These are phyloP conservation scores for Notolabrus celidotus DNA, from an alignment of 2,797 vertebrate genomes.

Conservation along the genomic window DNA sequence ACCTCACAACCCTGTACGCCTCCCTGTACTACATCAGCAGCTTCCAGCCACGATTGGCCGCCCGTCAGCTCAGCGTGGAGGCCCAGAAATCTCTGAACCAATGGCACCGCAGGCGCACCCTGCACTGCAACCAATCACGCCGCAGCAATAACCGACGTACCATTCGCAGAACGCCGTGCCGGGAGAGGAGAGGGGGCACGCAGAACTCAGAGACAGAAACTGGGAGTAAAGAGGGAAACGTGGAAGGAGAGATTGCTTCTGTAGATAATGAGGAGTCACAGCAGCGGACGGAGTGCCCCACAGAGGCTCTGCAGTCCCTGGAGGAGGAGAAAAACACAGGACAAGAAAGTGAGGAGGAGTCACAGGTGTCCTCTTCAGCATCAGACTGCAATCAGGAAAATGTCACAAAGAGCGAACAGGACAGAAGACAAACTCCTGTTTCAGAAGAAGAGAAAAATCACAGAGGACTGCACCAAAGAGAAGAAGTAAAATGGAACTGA, in stretches of 20 bases:
- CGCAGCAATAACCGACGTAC: conserved; percentile 68
- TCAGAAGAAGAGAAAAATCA: conserved; percentile 14
- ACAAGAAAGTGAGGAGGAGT: not conserved
- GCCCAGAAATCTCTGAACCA: conserved; percentile 89
- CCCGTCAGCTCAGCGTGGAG: conserved; percentile 87
- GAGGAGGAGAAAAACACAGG: conserved; percentile 34
- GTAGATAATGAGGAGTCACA: not conserved
- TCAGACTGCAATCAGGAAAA: conserved; percentile 18
- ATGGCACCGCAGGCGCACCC: conserved; percentile 91
- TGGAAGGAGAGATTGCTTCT: not conserved
- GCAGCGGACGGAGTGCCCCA: conserved; percentile 19
- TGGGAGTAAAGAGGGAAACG: conserved; percentile 17
- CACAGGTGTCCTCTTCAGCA: not conserved
- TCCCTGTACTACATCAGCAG: conserved; percentile 91
- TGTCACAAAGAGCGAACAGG: not conserved
- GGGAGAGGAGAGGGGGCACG: not conserved
- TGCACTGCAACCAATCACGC: conserved; percentile 82
- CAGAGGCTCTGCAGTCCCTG: conserved; percentile 27
- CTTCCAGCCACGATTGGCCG: conserved; percentile 81
- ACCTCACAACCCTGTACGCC: conserved; percentile 92
- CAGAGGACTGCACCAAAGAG: not conserved
- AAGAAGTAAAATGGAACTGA: not conserved
- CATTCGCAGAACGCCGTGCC: conserved; percentile 62
- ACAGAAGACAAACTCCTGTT: not conserved
- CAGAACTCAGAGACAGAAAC: conserved; percentile 8